A percentile compares a stretch with the other conserved stretches of the same genome.
phyloP scores from a whole-genome alignment of 2,888 invertebrate species.

The Pocota personata region DNA sequence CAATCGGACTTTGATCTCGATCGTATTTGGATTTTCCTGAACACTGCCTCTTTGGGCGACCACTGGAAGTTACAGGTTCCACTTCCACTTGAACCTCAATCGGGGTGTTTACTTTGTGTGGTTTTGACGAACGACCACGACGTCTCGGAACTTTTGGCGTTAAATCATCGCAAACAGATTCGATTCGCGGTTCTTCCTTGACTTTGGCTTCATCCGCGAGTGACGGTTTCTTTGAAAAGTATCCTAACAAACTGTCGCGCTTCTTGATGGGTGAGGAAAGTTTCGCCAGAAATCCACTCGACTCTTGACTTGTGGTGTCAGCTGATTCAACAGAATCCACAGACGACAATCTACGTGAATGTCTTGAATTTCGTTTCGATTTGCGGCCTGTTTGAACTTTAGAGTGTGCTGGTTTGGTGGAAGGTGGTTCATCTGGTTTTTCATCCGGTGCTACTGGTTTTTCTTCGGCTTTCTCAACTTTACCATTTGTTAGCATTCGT shows the following conservation, averaged over 20 bases:
- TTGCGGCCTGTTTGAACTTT: slow-evolving; percentile 63
- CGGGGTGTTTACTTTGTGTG: not conserved
- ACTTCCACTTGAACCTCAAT: not conserved
- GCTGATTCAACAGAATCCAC: slow-evolving; percentile 66
- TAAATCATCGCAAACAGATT: not conserved
- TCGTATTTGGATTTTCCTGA: slow-evolving; percentile 80
- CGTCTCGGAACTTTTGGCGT: slow-evolving; percentile 46
- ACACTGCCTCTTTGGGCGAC: slow-evolving; percentile 79
- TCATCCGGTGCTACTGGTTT: slow-evolving; percentile 32
- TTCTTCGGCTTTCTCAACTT: slow-evolving; percentile 33
- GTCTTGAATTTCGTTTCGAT: slow-evolving; percentile 73
- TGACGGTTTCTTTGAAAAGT: slow-evolving; percentile 84
- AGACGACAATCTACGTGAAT: slow-evolving; percentile 75
- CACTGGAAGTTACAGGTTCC: slow-evolving; percentile 73
- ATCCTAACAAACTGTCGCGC: slow-evolving; percentile 85
- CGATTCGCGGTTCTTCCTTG: not conserved
- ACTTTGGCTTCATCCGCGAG: slow-evolving; percentile 58
- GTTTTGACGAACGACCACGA: slow-evolving; percentile 14
- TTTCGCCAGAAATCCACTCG: slow-evolving; percentile 84
- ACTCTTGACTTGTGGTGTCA: slow-evolving; percentile 59
- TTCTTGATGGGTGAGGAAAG: slow-evolving; percentile 85
- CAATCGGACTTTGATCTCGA: slow-evolving; percentile 78
- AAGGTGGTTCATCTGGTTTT: slow-evolving; percentile 18
- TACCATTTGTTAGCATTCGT: slow-evolving; percentile 78
- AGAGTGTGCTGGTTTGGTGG: slow-evolving; percentile 26